Evolutionary conservation across 2,797 vertebrate species (phyloP).

Genomic region (Miichthys miiuy): DNA sequence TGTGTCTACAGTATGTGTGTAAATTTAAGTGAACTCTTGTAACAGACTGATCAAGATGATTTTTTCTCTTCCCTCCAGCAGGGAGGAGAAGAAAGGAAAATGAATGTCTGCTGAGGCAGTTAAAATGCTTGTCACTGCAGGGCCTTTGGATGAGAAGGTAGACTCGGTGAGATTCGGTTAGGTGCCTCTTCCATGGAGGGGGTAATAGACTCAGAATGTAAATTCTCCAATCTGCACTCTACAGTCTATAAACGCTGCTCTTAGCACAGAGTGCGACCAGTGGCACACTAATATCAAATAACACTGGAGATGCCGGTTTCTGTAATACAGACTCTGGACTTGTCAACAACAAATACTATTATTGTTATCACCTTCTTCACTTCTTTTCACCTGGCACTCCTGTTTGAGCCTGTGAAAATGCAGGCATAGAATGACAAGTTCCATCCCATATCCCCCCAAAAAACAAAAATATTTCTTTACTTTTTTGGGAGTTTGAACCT

Average conservation of each 20-base stretch:
- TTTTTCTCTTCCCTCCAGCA: slow-evolving; percentile 13
- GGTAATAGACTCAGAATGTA: slow-evolving; percentile 19
- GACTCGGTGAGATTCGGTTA: slow-evolving; percentile 17
- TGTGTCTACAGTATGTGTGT: neutral
- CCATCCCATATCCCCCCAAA: neutral
- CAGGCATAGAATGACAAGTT: neutral
- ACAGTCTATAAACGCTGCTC: slow-evolving; percentile 4
- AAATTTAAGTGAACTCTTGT: neutral
- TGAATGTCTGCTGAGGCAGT: slow-evolving; percentile 13
- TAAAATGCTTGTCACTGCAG: slow-evolving; percentile 23
- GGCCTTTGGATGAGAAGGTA: slow-evolving; percentile 16
- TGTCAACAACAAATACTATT: neutral
- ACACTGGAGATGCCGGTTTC: neutral
- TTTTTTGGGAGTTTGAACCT: neutral
- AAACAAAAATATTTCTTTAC: neutral
- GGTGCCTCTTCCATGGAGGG: neutral
- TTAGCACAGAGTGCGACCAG: slow-evolving; percentile 10
- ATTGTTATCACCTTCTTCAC: neutral
- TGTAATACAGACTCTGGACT: neutral
- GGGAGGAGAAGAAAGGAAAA: slow-evolving; percentile 9
- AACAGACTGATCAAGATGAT: slow-evolving; percentile 9
- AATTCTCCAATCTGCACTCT: slow-evolving; percentile 16
- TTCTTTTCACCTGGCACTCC: neutral
- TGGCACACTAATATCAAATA: slow-evolving; percentile 18
- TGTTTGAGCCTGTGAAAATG: neutral